Conservation (phyloP, 2,888 invertebrate species). For the Spodoptera picta region DNA sequence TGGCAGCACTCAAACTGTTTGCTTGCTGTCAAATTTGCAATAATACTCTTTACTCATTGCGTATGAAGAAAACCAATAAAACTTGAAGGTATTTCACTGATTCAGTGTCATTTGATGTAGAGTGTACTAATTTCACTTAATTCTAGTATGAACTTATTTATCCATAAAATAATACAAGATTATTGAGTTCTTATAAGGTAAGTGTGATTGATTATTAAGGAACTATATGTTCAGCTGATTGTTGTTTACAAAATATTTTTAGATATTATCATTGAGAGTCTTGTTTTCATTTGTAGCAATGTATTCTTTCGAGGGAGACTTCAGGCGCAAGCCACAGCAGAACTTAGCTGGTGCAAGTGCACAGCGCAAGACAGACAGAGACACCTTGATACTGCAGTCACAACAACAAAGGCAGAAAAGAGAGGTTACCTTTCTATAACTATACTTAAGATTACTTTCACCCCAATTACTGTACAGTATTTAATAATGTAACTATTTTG, state of each 20-base stretch:
- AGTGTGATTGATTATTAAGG: slow-evolving; percentile 43
- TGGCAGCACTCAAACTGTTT: slow-evolving; percentile 46
- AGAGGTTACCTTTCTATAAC: slow-evolving; percentile 88
- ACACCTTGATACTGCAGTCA: slow-evolving; percentile 93
- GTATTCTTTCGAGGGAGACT: slow-evolving; percentile 97
- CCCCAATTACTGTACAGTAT: slow-evolving; percentile 22
- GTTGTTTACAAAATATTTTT: slow-evolving; percentile 70
- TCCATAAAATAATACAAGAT: slow-evolving; percentile 39
- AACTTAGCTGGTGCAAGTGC: slow-evolving; percentile 96
- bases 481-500: background rate
- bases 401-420: slow-evolving; percentile 96
- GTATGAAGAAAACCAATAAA: slow-evolving; percentile 52
- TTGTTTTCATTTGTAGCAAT: slow-evolving; percentile 72
- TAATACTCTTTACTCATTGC: slow-evolving; percentile 47
- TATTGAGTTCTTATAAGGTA: slow-evolving; percentile 50
- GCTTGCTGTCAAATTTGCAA: slow-evolving; percentile 55
- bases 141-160: slow-evolving; percentile 49
- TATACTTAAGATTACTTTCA: slow-evolving; percentile 42
- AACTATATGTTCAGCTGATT: slow-evolving; percentile 72
- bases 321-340: slow-evolving; percentile 95
- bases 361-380: slow-evolving; percentile 90
- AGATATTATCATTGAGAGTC: slow-evolving; percentile 15
- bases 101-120: slow-evolving; percentile 42
- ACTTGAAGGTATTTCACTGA: slow-evolving; percentile 43
- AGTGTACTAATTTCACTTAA: slow-evolving; percentile 38